Evolutionary conservation across 2,113 vertebrate species (phyloP), one percentile per base, ranked within the genome.

Genomic region (Gymnarchus niloticus): DNA sequence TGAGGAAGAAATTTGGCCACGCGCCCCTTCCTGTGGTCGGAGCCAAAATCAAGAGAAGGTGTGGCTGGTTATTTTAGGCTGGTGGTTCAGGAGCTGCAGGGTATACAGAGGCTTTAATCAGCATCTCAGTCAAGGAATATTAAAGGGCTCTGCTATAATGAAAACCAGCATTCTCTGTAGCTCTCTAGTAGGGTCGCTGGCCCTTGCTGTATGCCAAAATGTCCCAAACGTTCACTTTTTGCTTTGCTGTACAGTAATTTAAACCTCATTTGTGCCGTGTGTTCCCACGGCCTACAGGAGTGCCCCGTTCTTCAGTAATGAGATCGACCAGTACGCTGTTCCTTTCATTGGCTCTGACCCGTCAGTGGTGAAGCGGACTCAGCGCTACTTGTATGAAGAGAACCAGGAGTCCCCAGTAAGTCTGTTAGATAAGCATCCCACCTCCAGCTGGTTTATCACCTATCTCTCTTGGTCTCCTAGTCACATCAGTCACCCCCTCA

Each of bases 341-440:
- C 96, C 95, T 44, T 99, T 99, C 90, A 89, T 96, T 94, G 98
- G 97, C 49, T 90, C 97, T 17, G 98, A 99, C 88, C 92, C 83
- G 0, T 96, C 98, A 1, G 98, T 99, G 83, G 97, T 99, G 85
- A 98, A 93, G 92, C 95, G 98, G 83, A 96, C 95, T 73, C 98
- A 99, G 88, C 96, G 95, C 65, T 99, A 95, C 84, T 92, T 99
- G 84, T 81, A 92, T 46, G 96, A 97, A 9, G 92, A 96, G 77
- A 85, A 95, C 46, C 54, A 97, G 48, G 93, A 95, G 65, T 92
- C 94, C 33, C 98, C 97, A 19, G 98, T 99, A 89, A 92, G 96
- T 94, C 86, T 28, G 1, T 52, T 52, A 52, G 51, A 52, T 52
- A 9, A 6, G 51, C 51, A 52, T 52, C 51, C 51, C 51, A 52